phyloP scores from a whole-genome alignment of 2,888 invertebrate species.

The Phengaris arion region DNA sequence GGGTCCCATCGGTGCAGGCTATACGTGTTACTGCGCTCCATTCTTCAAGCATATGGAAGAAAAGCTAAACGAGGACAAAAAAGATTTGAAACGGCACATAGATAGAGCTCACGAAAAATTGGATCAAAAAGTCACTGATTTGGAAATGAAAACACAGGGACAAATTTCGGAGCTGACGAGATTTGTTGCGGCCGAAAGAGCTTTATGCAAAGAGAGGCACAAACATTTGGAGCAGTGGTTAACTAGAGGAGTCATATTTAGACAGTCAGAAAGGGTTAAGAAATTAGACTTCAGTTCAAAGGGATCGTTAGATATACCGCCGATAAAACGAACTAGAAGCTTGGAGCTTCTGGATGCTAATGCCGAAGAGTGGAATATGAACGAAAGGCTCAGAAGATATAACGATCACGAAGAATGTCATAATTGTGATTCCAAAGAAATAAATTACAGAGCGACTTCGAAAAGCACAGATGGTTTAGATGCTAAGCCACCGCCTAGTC shows the following conservation, averaged over 20 bases:
- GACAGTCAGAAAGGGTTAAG: slow-evolving; percentile 75
- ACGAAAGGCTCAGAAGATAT: slow-evolving; percentile 62
- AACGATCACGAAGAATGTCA: slow-evolving; percentile 60
- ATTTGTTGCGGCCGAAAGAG: slow-evolving; percentile 82
- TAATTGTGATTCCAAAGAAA: slow-evolving; percentile 66
- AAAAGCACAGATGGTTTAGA: slow-evolving; percentile 76
- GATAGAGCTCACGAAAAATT: slow-evolving; percentile 89
- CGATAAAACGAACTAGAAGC: slow-evolving; percentile 84
- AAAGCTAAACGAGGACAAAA: slow-evolving; percentile 88
- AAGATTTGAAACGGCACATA: slow-evolving; percentile 87
- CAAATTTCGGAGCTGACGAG: slow-evolving; percentile 85
- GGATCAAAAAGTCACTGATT: slow-evolving; percentile 88
- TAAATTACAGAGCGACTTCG: slow-evolving; percentile 67
- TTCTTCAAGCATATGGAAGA: slow-evolving; percentile 93
- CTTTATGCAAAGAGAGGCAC: slow-evolving; percentile 82
- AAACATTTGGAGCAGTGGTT: slow-evolving; percentile 85
- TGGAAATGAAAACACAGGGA: slow-evolving; percentile 86
- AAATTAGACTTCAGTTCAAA: slow-evolving; percentile 73
- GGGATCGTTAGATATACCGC: slow-evolving; percentile 76
- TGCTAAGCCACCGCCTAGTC: slow-evolving; percentile 55
- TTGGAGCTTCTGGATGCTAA: slow-evolving; percentile 82
- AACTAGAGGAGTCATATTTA: slow-evolving; percentile 81
- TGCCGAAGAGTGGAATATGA: slow-evolving; percentile 64
- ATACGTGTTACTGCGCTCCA: slow-evolving; percentile 95
- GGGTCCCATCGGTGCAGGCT: slow-evolving; percentile 96